Percentiles rank a stretch among this genome's conserved stretches.
These are phyloP conservation scores for Mellivora capensis DNA, from an alignment of 2,113 vertebrate genomes.

Conservation along the genomic window DNA sequence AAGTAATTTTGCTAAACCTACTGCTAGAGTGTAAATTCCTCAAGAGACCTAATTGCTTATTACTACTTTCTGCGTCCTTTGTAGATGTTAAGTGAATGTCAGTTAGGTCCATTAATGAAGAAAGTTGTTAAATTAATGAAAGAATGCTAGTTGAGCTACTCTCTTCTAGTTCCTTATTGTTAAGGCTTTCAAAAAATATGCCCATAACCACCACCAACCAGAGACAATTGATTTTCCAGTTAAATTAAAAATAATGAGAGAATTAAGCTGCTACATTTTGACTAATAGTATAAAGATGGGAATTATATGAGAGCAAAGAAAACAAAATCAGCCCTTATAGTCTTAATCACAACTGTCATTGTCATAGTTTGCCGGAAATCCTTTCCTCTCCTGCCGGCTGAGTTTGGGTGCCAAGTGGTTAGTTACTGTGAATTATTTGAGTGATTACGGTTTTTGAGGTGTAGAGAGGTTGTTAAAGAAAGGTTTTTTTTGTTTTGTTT, in stretches of 20 bases:
- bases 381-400: neutral
- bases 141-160: neutral
- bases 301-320: slow-evolving; percentile 5
- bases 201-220: neutral
- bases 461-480: slow-evolving; percentile 11
- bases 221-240: slow-evolving; percentile 34
- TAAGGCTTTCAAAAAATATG: neutral
- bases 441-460: slow-evolving; percentile 19
- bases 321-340: neutral
- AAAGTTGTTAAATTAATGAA: slow-evolving; percentile 2
- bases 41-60: neutral
- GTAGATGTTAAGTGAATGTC: neutral
- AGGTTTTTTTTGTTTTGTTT: no score
- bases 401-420: neutral
- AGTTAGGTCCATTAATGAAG: neutral
- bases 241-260: slow-evolving; percentile 51
- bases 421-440: neutral
- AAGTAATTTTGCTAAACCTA: neutral
- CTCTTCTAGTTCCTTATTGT: neutral
- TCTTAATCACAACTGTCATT: neutral
- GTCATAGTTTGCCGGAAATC: neutral
- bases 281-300: slow-evolving; percentile 18
- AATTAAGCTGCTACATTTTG: neutral
- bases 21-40: neutral
- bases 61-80: neutral